Evolutionary conservation across 2,113 vertebrate genomes (phyloP).

Genomic region (Brachyistius frenatus): DNA sequence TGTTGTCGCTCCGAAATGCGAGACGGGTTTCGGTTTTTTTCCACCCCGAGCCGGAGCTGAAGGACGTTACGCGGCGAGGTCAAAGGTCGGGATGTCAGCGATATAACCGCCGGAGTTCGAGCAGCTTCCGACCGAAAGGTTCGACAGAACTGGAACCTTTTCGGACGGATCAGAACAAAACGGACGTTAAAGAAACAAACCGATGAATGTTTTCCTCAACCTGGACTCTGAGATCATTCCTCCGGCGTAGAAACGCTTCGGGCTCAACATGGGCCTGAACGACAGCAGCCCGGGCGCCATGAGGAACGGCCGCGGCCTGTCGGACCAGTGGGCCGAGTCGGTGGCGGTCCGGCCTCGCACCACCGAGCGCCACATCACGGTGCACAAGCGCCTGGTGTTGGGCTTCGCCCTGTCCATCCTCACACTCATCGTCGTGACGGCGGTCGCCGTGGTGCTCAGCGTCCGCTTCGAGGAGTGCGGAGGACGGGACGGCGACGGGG

Average conservation of each 20-base stretch:
- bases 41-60: slow-evolving; percentile 34
- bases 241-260: slow-evolving; percentile 3
- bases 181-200: neutral
- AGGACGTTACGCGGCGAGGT: slow-evolving; percentile 43
- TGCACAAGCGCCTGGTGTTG: slow-evolving; percentile 91
- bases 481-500: slow-evolving; percentile 57
- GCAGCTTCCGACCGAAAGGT: neutral
- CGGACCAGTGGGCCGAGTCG: slow-evolving; percentile 91
- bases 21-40: slow-evolving; percentile 27
- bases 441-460: slow-evolving; percentile 91
- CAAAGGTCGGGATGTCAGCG: slow-evolving; percentile 3
- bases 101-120: neutral
- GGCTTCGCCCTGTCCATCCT: slow-evolving; percentile 93
- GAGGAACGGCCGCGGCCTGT: slow-evolving; percentile 88
- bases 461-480: slow-evolving; percentile 91
- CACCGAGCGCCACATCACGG: slow-evolving; percentile 91
- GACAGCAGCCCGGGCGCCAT: slow-evolving; percentile 84
- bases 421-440: slow-evolving; percentile 91
- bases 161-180: neutral
- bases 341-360: slow-evolving; percentile 89
- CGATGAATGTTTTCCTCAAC: slow-evolving; percentile 30
- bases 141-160: neutral
- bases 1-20: slow-evolving; percentile 55
- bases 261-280: slow-evolving; percentile 86
- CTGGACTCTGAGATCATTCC: slow-evolving; percentile 15